These are phyloP conservation scores for Rhinopomastus cyanomelas DNA, from an alignment of 2,113 vertebrate genomes.

Conservation along the genomic window DNA sequence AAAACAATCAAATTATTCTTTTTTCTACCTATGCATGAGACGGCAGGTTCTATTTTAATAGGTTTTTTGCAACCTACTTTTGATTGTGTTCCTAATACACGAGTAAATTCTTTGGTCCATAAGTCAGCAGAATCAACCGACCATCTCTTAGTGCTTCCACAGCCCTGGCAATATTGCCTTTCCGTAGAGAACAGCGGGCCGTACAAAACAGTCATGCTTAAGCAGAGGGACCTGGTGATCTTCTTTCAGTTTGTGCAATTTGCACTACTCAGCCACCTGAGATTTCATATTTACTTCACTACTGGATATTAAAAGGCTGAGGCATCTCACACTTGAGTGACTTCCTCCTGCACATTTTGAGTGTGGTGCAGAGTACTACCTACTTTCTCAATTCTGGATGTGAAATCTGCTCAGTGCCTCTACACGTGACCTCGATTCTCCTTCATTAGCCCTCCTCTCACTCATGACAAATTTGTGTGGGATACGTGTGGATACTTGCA, in stretches of 20 bases:
- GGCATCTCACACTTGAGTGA: not conserved
- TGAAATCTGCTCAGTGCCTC: not conserved
- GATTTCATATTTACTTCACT: not conserved
- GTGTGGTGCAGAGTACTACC: not conserved
- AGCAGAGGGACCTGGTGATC: too few species aligned
- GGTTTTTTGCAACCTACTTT: not conserved
- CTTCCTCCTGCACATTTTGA: not conserved
- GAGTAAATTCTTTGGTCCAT: not conserved
- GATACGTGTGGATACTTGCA: too few species aligned
- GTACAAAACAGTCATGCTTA: too few species aligned
- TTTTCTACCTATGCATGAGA: not conserved
- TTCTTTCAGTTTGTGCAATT: not conserved
- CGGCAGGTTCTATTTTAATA: not conserved
- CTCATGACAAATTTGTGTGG: not conserved
- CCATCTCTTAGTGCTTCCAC: not conserved
- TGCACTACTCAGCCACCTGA: not conserved
- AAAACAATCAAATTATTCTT: not conserved
- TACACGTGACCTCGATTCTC: fast-evolving
- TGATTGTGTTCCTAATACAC: not conserved
- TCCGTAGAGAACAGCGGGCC: not conserved
- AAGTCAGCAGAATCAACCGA: not conserved
- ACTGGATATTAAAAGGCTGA: not conserved
- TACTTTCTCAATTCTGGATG: not conserved
- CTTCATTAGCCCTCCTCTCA: not conserved
- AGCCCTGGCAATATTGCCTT: not conserved